These are phyloP conservation scores for Ligdia adustata DNA, from an alignment of 2,888 invertebrate genomes.

Conservation along the genomic window DNA sequence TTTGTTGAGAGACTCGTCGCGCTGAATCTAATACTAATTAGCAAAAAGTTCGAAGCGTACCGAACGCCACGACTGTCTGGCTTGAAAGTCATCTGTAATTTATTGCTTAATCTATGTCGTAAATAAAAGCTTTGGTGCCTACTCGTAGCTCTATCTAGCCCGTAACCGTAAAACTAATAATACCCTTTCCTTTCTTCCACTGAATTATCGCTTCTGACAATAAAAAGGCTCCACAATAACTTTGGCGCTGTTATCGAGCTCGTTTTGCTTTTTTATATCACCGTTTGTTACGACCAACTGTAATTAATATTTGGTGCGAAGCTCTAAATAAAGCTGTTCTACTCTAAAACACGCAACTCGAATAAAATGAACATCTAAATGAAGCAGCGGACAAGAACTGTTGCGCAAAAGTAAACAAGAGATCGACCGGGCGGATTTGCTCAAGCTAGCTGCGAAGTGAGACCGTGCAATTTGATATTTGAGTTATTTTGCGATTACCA, in stretches of 20 bases:
- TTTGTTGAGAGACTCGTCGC: constrained; percentile 1
- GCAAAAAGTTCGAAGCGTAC: constrained; percentile 35
- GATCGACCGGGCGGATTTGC: constrained; percentile 1
- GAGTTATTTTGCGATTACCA: constrained; percentile 21
- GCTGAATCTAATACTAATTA: constrained; percentile 30
- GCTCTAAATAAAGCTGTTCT: constrained; percentile 29
- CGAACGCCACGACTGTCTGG: constrained; percentile 28
- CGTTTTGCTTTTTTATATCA: constrained; percentile 34
- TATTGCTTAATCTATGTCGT: constrained; percentile 44
- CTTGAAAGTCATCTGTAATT: constrained; percentile 40
- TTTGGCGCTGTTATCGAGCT: constrained; percentile 33
- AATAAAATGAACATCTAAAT: constrained; percentile 24
- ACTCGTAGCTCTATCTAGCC: constrained; percentile 18
- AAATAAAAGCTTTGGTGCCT: constrained; percentile 40
- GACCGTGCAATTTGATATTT: constrained; percentile 24
- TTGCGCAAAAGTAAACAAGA: constrained; percentile 7
- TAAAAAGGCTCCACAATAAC: constrained; percentile 21
- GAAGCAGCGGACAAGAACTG: constrained; percentile 14
- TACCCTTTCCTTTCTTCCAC: constrained; percentile 15
- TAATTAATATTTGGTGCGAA: constrained; percentile 30
- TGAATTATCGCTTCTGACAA: constrained; percentile 10
- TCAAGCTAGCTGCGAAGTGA: constrained; percentile 2
- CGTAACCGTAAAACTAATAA: constrained; percentile 20
- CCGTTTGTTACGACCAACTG: constrained; percentile 28
- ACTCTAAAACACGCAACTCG: constrained; percentile 25